Base-by-base conservation (phyloP, 2,888 invertebrate genomes). In the Calephelis perditalis region DNA sequence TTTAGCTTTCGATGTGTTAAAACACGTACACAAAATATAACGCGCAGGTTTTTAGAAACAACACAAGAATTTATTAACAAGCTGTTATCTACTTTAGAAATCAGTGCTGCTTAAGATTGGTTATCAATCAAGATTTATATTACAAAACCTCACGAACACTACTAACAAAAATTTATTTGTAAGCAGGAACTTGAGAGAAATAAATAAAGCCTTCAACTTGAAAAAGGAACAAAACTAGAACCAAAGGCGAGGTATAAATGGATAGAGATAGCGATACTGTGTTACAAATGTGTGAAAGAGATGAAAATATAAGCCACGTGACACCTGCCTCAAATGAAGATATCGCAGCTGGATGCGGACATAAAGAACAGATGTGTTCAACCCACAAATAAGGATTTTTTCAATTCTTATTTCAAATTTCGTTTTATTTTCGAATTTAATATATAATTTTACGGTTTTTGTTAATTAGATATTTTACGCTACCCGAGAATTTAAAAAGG, bases 241-340 rank as follows among this genome's bases (percentile, higher is more conserved):
- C 81, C 73, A 71, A 79, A 75, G 78, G 71, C 71, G 74, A 68
- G 71, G 73, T 73, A 82, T 75, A 82, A 85, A 82, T 78, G 66
- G 36, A 54, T 36, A 54, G 36, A 54, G 54, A 54, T 54, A 36
- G 54, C 52, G 35, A 54, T 54, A 54, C 36, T 54, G 36, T 11
- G 7, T 36, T 2, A 7, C 36, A 11, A 52, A 54, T 35, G n/a
- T 15, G 56, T 56, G 73, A 82, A 68, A 71, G 80, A 70, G 81
- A 84, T 35, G 59, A 69, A 37, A 46, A 68, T 69, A 74, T 71
- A 62, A 68, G 76, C 84, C 87, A 85, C 86, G 86, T 88, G 88
- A 87, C 90, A 90, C 89, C 88, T 90, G 89, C 87, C 82, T 85
- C 87, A 88, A 89, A 90, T 90, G 88, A 89, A 90, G 90, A 90